These are phyloP conservation scores for Gymnorhina tibicen DNA, from an alignment of 2,113 vertebrate species.

Conservation along the genomic window DNA sequence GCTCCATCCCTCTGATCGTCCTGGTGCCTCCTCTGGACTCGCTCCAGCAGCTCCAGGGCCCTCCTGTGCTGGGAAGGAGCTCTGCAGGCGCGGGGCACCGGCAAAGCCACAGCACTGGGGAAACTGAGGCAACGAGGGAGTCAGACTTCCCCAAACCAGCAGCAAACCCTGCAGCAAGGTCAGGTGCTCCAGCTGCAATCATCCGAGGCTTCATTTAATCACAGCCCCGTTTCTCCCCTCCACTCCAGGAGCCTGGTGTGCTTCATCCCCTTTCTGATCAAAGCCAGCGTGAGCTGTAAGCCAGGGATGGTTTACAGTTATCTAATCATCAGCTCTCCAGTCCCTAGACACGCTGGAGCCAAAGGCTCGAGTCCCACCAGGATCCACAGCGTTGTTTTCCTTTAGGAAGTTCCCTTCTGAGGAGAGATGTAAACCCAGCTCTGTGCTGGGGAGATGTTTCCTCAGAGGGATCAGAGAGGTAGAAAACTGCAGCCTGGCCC, in stretches of 20 bases:
- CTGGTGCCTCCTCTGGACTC: not conserved
- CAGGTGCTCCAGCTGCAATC: not conserved
- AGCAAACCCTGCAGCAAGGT: not conserved
- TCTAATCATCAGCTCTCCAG: slow-evolving; percentile 44
- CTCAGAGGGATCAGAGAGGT: not conserved
- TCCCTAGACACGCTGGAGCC: slow-evolving; percentile 20
- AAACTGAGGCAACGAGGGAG: not conserved
- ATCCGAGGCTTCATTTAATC: not conserved
- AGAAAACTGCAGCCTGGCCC: not conserved
- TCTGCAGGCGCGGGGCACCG: not conserved
- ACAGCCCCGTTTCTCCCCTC: not conserved
- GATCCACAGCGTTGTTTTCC: not conserved
- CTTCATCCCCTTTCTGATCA: not conserved
- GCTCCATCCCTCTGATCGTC: not conserved
- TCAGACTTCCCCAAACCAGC: not conserved
- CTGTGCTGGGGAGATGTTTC: not conserved
- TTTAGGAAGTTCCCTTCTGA: not conserved
- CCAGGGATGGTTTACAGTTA: not conserved
- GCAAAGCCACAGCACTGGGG: not conserved
- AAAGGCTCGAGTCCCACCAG: not conserved
- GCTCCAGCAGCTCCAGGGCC: not conserved
- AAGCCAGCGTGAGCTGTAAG: not conserved
- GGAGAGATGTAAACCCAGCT: not conserved
- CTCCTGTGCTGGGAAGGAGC: not conserved
- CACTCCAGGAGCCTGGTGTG: not conserved